phyloP scores from a whole-genome alignment of 2,888 invertebrate species.

The Dugesia japonica region DNA sequence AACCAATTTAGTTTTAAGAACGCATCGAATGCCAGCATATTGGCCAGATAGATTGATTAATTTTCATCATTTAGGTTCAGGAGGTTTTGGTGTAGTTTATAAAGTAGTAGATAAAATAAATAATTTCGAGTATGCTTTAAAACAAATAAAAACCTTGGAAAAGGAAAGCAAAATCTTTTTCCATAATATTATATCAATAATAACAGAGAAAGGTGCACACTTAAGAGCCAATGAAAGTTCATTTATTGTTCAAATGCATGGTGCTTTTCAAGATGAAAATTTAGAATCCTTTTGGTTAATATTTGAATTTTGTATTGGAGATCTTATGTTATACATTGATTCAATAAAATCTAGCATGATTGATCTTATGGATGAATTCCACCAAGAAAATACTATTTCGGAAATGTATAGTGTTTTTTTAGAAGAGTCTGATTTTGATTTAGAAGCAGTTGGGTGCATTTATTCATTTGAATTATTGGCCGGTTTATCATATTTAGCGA shows the following conservation, averaged over 20 bases:
- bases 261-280: background rate
- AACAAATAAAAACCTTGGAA: background rate
- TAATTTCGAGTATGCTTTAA: background rate
- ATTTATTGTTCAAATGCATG: background rate
- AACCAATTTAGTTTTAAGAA: background rate
- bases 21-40: background rate
- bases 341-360: background rate
- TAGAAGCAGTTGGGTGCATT: background rate
- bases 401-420: background rate
- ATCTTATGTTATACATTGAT: background rate
- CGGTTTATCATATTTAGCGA: background rate
- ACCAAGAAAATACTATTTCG: background rate
- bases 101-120: background rate
- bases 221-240: background rate
- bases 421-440: background rate
- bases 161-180: background rate
- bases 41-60: background rate
- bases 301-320: background rate
- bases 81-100: background rate
- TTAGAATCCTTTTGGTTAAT: background rate
- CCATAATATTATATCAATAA: background rate
- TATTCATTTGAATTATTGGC: background rate
- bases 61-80: background rate
- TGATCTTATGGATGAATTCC: background rate
- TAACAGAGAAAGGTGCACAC: background rate